Percentiles rank a stretch among this genome's conserved stretches.
Evolutionary conservation across 2,797 vertebrate genomes (phyloP).

Genomic region (Eulemur albifrons): DNA sequence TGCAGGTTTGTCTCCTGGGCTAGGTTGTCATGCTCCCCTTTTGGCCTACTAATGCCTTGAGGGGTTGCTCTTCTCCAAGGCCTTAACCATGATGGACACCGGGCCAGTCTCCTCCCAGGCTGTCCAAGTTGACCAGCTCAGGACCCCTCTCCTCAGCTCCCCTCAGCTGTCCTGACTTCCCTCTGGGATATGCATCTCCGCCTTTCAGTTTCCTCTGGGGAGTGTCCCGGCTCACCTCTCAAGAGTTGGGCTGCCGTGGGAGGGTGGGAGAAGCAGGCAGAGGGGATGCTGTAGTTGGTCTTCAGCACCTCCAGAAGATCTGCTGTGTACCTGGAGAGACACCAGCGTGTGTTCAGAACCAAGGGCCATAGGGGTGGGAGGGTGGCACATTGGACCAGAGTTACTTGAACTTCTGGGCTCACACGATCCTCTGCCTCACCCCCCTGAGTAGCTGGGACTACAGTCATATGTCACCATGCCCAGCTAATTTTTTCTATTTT

Average conservation of each 20-base stretch:
- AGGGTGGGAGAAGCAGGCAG: constrained; percentile 82
- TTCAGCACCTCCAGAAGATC: constrained; percentile 81
- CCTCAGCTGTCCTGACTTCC: neutral
- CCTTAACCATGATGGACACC: neutral
- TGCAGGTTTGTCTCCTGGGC: neutral
- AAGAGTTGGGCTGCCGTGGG: constrained; percentile 82
- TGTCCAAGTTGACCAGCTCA: neutral
- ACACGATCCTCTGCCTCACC: neutral
- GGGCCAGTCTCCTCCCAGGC: neutral
- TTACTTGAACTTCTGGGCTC: neutral
- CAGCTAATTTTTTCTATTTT: too few species aligned
- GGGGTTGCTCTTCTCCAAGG: neutral
- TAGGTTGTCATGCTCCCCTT: neutral
- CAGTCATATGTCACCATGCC: neutral
- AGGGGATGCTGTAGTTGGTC: constrained; percentile 81
- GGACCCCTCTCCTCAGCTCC: neutral
- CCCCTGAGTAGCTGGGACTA: neutral
- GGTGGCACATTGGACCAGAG: neutral
- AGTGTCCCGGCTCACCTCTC: constrained; percentile 75
- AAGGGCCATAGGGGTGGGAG: neutral
- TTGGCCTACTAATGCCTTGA: neutral
- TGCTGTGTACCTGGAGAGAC: constrained; percentile 78
- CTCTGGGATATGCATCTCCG: neutral
- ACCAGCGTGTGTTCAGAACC: constrained; percentile 3
- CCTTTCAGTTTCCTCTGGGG: neutral